Percentiles rank a stretch among this genome's conserved stretches.
Evolutionary conservation across 2,113 vertebrate species (phyloP).

Genomic region (Meles meles): DNA sequence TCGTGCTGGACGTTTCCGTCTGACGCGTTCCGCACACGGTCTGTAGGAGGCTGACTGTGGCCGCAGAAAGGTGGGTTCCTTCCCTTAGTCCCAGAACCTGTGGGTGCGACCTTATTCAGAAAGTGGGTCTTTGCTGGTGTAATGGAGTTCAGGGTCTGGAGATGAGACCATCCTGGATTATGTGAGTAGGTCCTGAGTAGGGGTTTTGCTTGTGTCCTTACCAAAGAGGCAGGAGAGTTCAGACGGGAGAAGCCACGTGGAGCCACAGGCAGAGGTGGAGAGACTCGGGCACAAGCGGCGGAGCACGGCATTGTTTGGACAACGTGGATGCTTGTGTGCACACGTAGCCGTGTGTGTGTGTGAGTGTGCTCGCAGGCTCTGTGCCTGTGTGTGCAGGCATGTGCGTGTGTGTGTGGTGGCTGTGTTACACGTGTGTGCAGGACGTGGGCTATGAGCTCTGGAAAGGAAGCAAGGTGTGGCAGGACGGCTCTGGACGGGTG

Average conservation of each 20-base stretch:
- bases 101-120: background rate
- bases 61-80: accelerated
- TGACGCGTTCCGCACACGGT: accelerated
- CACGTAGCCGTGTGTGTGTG: too few relatives aligned
- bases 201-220: background rate
- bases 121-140: background rate
- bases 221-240: background rate
- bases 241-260: background rate
- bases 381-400: background rate
- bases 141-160: background rate
- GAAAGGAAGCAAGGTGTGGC: background rate
- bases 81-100: background rate
- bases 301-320: background rate
- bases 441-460: background rate
- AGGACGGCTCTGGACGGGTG: background rate
- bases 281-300: too few relatives aligned
- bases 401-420: background rate
- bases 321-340: background rate
- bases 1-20: background rate
- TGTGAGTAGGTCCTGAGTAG: too few relatives aligned
- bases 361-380: background rate
- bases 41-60: too few relatives aligned
- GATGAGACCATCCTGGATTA: background rate
- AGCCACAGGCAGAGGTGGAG: background rate
- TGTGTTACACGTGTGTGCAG: background rate